phyloP scores from a whole-genome alignment of 2,888 invertebrate species.

The Oligia latruncula region DNA sequence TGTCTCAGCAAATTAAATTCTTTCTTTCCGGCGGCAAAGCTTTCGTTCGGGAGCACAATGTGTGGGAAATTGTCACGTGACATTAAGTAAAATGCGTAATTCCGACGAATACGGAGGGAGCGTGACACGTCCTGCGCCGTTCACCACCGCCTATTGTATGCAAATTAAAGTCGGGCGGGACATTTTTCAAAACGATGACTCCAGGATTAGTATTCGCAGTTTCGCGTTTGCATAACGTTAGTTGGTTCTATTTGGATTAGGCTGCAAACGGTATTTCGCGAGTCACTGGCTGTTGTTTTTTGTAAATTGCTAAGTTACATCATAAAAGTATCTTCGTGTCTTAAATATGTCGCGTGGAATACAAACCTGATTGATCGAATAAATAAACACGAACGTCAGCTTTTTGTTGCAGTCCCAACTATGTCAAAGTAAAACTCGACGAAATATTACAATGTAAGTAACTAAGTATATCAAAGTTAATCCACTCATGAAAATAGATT shows the following conservation, averaged over 20 bases:
- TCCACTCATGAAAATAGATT: constrained; percentile 62
- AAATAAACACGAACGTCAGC: constrained; percentile 4
- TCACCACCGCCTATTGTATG: constrained; percentile 87
- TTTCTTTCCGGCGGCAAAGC: constrained; percentile 70
- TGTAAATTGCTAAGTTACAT: constrained; percentile 25
- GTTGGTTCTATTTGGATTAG: constrained; percentile 54
- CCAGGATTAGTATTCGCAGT: constrained; percentile 63
- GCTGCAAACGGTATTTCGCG: constrained; percentile 48
- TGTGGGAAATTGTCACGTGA: constrained; percentile 83
- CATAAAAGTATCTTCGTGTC: not conserved
- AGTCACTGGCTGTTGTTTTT: constrained; percentile 30
- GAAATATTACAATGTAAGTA: constrained; percentile 34
- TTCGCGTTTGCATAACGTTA: constrained; percentile 59
- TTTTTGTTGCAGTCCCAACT: constrained; percentile 30
- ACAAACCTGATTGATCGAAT: constrained; percentile 12
- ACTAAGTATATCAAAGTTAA: constrained; percentile 55
- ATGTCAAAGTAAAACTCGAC: constrained; percentile 21
- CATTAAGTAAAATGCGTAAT: constrained; percentile 75
- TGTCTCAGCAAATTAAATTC: constrained; percentile 74
- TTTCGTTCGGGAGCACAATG: constrained; percentile 69
- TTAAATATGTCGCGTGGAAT: constrained; percentile 10
- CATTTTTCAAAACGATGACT: constrained; percentile 77
- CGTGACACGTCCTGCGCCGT: constrained; percentile 76
- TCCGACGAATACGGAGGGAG: constrained; percentile 67
- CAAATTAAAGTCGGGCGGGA: constrained; percentile 81